A percentile compares a stretch with the other conserved stretches of the same genome.
phyloP scores from a whole-genome alignment of 1,140 invertebrate species.

The Drosophila prosaltans region DNA sequence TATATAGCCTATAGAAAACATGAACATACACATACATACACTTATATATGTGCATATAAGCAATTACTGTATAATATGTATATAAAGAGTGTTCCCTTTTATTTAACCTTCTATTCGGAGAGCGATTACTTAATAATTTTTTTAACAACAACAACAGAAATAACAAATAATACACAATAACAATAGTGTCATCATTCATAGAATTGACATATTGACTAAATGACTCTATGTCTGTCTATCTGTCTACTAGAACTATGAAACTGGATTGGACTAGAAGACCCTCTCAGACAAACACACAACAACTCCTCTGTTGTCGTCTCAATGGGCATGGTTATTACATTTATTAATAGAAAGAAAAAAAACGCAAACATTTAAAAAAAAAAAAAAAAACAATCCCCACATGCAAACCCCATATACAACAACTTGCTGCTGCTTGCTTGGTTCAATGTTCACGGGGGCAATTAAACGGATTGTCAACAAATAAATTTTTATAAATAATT shows the following conservation, averaged over 20 bases:
- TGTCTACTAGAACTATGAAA: neutral
- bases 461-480: slow-evolving; percentile 71
- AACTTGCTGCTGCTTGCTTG: neutral
- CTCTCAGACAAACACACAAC: neutral
- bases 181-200: slow-evolving; percentile 21
- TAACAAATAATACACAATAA: slow-evolving; percentile 12
- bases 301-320: too few species aligned
- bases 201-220: slow-evolving; percentile 45
- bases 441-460: slow-evolving; percentile 43
- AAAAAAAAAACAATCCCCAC: slow-evolving; percentile 3
- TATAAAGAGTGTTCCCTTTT: slow-evolving; percentile 14
- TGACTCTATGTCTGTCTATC: slow-evolving; percentile 12
- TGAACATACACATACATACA: too few species aligned
- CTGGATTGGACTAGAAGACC: neutral
- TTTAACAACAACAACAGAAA: neutral
- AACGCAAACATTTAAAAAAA: neutral
- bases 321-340: slow-evolving; percentile 27
- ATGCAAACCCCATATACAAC: slow-evolving; percentile 47
- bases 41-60: too few species aligned
- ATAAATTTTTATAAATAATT: slow-evolving; percentile 58
- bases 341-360: slow-evolving; percentile 56
- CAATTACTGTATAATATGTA: neutral
- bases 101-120: slow-evolving; percentile 14
- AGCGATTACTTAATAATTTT: slow-evolving; percentile 31
- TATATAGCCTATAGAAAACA: neutral